These are phyloP conservation scores for Pteromalus puparum DNA, from an alignment of 1,140 invertebrate genomes.

Conservation along the genomic window DNA sequence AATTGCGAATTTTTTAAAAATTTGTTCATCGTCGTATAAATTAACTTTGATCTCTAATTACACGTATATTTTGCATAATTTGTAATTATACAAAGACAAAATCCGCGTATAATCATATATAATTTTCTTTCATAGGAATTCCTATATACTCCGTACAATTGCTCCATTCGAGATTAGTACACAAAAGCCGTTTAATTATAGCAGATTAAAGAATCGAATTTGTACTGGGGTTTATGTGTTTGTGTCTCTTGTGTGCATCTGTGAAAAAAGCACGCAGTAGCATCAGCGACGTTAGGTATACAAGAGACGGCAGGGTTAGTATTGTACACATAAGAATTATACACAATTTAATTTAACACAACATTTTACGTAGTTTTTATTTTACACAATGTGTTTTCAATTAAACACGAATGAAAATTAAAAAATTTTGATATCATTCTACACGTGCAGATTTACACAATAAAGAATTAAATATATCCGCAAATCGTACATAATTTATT, in stretches of 20 bases:
- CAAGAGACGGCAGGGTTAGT: no score
- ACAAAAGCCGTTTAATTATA: neutral
- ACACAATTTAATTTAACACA: no score
- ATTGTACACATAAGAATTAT: no score
- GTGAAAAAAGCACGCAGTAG: neutral
- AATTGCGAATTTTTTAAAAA: neutral
- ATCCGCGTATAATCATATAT: slow-evolving; percentile 12
- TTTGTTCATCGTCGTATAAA: neutral
- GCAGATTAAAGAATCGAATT: neutral
- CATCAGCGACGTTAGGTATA: neutral
- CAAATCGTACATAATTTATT: no score
- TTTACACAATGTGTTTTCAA: no score
- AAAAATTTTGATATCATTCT: no score
- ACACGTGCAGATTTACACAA: no score
- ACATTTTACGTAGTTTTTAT: no score
- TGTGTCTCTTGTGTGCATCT: neutral
- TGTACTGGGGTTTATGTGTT: neutral
- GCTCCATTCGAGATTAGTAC: slow-evolving; percentile 17
- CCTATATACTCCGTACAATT: neutral
- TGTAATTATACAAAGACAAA: neutral
- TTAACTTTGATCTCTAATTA: neutral
- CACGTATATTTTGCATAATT: no score
- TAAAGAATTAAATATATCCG: no score
- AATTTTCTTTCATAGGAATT: slow-evolving; percentile 4
- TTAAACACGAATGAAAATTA: no score